These are phyloP conservation scores for Dorcus hopei DNA, from an alignment of 2,888 invertebrate genomes.

Conservation along the genomic window DNA sequence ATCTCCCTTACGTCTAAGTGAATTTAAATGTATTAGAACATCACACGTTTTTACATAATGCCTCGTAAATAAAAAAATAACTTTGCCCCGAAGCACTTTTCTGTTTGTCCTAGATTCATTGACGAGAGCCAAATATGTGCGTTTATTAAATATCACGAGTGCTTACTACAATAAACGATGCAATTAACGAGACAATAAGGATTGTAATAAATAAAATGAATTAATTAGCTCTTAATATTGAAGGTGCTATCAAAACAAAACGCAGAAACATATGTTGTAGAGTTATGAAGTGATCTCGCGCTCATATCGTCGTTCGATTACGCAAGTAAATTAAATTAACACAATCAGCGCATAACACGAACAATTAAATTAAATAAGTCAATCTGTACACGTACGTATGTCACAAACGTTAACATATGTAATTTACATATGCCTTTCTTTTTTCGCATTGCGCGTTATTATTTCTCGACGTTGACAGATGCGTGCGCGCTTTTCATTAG, in stretches of 20 bases:
- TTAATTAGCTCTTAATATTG: not conserved
- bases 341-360: slow-evolving; percentile 14
- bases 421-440: not conserved
- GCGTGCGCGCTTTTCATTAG: not conserved
- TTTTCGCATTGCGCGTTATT: not conserved
- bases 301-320: not conserved
- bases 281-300: not conserved
- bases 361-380: slow-evolving; percentile 23
- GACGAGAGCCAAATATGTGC: not conserved
- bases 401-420: not conserved
- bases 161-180: not conserved
- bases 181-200: not conserved
- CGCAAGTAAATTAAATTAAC: slow-evolving; percentile 14
- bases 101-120: not conserved
- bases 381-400: slow-evolving; percentile 11
- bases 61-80: not conserved
- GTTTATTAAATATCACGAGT: not conserved
- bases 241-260: not conserved
- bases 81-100: not conserved
- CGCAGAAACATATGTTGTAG: not conserved
- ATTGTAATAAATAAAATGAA: not conserved
- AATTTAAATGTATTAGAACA: slow-evolving; percentile 18
- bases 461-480: not conserved
- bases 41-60: slow-evolving; percentile 7
- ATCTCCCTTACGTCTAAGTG: slow-evolving; percentile 17